Evolutionary conservation across 2,113 vertebrate species (phyloP).

Genomic region (Psilopogon haemacephalus): DNA sequence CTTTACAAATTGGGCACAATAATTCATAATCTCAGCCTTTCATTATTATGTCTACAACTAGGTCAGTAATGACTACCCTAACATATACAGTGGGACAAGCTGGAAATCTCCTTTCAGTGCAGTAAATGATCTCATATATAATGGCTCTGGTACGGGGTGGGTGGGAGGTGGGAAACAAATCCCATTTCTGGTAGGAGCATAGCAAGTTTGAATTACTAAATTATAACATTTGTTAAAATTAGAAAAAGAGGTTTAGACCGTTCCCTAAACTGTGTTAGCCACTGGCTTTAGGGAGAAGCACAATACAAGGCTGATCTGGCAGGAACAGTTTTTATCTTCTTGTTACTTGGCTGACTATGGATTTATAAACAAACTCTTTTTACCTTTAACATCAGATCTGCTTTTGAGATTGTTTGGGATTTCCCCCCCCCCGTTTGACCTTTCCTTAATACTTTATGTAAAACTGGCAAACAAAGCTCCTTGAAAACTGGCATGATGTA

Average conservation of each 20-base stretch:
- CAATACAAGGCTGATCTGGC: not conserved
- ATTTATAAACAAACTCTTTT: not conserved
- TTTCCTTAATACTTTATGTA: not conserved
- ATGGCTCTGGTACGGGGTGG: not conserved
- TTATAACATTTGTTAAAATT: not conserved
- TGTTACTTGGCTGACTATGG: not conserved
- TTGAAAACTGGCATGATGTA: not conserved
- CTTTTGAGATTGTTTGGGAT: not conserved
- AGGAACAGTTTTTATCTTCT: not conserved
- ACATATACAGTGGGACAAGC: not conserved
- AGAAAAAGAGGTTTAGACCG: not conserved
- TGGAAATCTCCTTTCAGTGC: constrained; percentile 3
- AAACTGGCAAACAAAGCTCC: not conserved
- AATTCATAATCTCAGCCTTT: constrained; percentile 54
- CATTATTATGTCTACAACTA: constrained; percentile 45
- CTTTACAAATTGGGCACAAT: constrained; percentile 62
- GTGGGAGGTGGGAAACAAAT: not conserved
- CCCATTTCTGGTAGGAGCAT: not conserved
- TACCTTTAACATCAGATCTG: not conserved
- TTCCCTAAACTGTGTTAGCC: not conserved
- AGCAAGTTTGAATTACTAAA: not conserved
- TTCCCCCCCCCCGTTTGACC: not conserved
- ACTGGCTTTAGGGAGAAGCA: not conserved
- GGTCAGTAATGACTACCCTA: constrained; percentile 40
- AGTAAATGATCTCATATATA: constrained; percentile 1